These are phyloP conservation scores for Drymodes brunneopygia DNA, from an alignment of 2,113 vertebrate genomes.

Conservation along the genomic window DNA sequence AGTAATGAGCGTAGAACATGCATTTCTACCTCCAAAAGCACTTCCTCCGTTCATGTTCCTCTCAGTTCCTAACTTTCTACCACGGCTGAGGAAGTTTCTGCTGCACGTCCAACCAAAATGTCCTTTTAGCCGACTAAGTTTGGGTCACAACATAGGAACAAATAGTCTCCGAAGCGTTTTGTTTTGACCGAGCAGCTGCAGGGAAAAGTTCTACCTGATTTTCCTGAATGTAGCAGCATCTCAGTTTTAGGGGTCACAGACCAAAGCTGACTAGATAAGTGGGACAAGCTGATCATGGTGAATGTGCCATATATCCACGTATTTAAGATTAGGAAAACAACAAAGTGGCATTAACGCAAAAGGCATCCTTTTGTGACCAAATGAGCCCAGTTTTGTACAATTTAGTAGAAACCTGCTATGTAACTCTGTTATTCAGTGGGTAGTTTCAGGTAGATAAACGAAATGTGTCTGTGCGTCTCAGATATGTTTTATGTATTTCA, in stretches of 20 bases:
- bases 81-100: neutral
- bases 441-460: neutral
- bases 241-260: neutral
- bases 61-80: neutral
- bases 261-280: neutral
- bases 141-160: neutral
- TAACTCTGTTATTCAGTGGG: neutral
- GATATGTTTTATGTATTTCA: neutral
- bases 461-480: neutral
- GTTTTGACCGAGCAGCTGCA: neutral
- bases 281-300: neutral
- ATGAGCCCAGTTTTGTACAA: neutral
- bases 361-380: neutral
- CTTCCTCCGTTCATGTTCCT: neutral
- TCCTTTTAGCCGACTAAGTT: neutral
- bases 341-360: neutral
- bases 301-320: neutral
- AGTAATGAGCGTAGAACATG: neutral
- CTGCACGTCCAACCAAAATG: neutral
- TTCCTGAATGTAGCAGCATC: neutral
- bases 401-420: neutral
- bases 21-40: neutral
- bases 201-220: neutral
- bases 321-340: neutral
- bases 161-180: neutral